Percentiles rank a stretch among this genome's conserved stretches.
These are phyloP conservation scores for Agrotis segetum DNA, from an alignment of 2,888 invertebrate species.

Conservation along the genomic window DNA sequence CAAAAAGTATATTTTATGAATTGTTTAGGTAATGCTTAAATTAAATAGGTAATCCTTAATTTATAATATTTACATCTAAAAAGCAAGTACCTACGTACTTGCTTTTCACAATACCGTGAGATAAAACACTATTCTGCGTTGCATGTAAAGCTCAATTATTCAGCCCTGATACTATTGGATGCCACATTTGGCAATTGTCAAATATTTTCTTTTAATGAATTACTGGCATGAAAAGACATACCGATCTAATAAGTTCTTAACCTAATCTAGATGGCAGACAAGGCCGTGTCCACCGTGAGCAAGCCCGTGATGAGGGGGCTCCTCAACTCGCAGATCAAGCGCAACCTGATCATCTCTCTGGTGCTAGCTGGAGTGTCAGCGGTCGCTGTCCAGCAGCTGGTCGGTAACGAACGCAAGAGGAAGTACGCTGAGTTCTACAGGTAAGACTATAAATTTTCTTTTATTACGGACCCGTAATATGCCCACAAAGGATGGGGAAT, in stretches of 20 bases:
- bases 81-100: too few relatives aligned
- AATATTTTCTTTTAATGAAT: background rate
- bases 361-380: slow-evolving; percentile 85
- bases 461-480: too few relatives aligned
- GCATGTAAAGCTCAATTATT: too few relatives aligned
- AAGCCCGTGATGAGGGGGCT: slow-evolving; percentile 94
- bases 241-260: background rate
- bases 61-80: too few relatives aligned
- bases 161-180: too few relatives aligned
- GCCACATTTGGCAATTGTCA: too few relatives aligned
- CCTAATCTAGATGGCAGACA: slow-evolving; percentile 83
- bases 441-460: slow-evolving; percentile 81
- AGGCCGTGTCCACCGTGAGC: slow-evolving; percentile 79
- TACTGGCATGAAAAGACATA: background rate
- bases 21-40: too few relatives aligned
- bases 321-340: slow-evolving; percentile 92
- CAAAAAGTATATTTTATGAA: too few relatives aligned
- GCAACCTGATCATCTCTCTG: slow-evolving; percentile 91
- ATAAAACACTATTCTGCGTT: too few relatives aligned
- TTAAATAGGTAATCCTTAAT: too few relatives aligned
- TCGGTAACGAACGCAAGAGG: slow-evolving; percentile 92
- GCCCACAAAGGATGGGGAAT: too few relatives aligned
- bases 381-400: slow-evolving; percentile 88
- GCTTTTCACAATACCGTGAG: too few relatives aligned
- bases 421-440: slow-evolving; percentile 96